Conservation (phyloP, 2,797 vertebrate genomes). For the Karalla daura region DNA sequence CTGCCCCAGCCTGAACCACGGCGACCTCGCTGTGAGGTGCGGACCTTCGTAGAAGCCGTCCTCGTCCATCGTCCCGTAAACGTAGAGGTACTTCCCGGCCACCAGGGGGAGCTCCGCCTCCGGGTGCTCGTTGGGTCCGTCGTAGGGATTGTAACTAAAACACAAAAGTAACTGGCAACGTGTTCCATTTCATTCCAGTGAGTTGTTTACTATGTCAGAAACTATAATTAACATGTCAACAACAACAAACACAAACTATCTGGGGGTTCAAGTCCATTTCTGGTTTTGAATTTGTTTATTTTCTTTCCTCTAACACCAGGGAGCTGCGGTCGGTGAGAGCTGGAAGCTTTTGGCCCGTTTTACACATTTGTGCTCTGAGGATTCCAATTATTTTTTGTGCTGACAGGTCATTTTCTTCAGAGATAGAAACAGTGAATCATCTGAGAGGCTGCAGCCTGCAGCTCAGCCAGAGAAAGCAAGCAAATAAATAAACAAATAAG, state of each 20-base stretch:
- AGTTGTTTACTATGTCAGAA: conserved; percentile 18
- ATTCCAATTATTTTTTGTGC: conserved; percentile 72
- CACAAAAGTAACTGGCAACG: conserved; percentile 23
- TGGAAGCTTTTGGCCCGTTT: conserved; percentile 49
- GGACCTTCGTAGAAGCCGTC: conserved; percentile 98
- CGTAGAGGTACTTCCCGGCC: conserved; percentile 97
- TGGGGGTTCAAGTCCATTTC: conserved; percentile 2
- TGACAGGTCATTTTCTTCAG: conserved; percentile 69
- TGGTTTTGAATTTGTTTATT: conserved; percentile 15
- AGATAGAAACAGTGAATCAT: conserved; percentile 65
- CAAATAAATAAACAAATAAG: too few species aligned
- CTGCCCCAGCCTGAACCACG: too few species aligned
- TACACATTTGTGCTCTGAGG: conserved; percentile 57
- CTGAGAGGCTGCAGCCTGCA: conserved; percentile 46
- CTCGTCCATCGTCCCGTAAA: conserved; percentile 98
- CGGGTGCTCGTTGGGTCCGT: conserved; percentile 98
- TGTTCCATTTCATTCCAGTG: not conserved
- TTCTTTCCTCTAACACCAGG: conserved; percentile 17
- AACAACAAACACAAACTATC: not conserved
- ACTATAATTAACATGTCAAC: not conserved
- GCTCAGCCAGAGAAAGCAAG: conserved; percentile 45
- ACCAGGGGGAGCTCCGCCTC: conserved; percentile 98
- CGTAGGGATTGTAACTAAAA: conserved; percentile 96
- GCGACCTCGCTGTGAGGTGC: too few species aligned
- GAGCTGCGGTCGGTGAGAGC: conserved; percentile 28